phyloP scores from a whole-genome alignment of 2,113 vertebrate genomes.

The Trematomus loennbergii region DNA sequence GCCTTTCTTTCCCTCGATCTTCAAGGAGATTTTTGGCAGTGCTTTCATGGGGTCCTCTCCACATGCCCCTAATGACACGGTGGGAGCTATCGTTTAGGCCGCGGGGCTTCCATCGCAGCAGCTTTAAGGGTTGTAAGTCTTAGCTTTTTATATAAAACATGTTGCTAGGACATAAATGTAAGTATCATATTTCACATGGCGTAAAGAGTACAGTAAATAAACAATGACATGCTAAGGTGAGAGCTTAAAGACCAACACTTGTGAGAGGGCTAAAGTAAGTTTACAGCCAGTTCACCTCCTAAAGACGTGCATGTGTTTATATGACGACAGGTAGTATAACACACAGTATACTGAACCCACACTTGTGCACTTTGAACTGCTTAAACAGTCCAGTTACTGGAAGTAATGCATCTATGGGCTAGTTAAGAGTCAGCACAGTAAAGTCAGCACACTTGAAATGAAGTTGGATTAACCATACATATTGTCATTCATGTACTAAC shows the following conservation, averaged over 20 bases:
- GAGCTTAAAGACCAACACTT: not conserved
- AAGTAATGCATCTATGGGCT: no score
- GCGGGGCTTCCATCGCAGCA: slow-evolving; percentile 75
- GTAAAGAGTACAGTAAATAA: slow-evolving; percentile 40
- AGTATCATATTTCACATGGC: slow-evolving; percentile 42
- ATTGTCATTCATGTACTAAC: no score
- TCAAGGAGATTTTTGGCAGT: slow-evolving; percentile 93
- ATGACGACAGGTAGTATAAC: not conserved
- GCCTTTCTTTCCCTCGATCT: slow-evolving; percentile 91
- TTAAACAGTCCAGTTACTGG: no score
- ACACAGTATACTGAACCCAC: not conserved
- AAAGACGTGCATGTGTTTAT: not conserved
- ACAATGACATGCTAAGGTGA: not conserved
- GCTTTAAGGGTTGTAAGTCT: slow-evolving; percentile 59
- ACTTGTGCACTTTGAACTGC: not conserved
- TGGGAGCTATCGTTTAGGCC: slow-evolving; percentile 88
- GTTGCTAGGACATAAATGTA: slow-evolving; percentile 23
- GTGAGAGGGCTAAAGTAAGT: not conserved
- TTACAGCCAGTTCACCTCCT: not conserved
- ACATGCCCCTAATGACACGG: slow-evolving; percentile 88
- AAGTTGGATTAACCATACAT: no score
- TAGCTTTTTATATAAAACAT: slow-evolving; percentile 50
- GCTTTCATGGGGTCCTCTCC: slow-evolving; percentile 90
- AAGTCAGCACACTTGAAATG: no score
- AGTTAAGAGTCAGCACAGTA: no score